A percentile compares a stretch with the other conserved stretches of the same genome.
phyloP scores from a whole-genome alignment of 2,888 invertebrate genomes.

The Apodemia duryi region DNA sequence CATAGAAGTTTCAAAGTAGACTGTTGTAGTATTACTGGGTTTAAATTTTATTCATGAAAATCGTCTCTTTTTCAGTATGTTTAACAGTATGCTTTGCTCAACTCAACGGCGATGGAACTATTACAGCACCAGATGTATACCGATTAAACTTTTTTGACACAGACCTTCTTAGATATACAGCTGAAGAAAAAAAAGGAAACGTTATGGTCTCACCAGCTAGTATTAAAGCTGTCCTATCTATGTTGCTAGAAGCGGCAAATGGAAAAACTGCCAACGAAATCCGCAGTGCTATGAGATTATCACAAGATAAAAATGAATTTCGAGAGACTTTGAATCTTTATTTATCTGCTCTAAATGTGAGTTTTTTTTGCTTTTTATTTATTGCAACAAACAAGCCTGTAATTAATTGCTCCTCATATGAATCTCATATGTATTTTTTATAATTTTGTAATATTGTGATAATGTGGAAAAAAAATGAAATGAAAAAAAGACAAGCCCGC shows the following conservation, averaged over 20 bases:
- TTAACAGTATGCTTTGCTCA: conserved; percentile 40
- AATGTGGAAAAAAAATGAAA: too few relatives aligned
- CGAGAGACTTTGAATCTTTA: conserved; percentile 54
- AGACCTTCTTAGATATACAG: conserved; percentile 69
- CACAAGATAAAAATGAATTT: conserved; percentile 50
- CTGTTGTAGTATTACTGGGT: too few relatives aligned
- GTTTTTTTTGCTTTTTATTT: conserved; percentile 17
- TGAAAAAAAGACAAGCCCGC: too few relatives aligned
- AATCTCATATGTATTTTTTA: too few relatives aligned
- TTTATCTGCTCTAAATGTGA: conserved; percentile 51
- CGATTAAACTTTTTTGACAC: conserved; percentile 78
- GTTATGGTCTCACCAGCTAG: conserved; percentile 84
- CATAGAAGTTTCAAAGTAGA: too few relatives aligned
- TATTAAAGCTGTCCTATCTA: conserved; percentile 80
- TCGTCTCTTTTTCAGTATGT: conserved; percentile 39
- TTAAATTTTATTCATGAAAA: too few relatives aligned
- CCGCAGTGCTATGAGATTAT: conserved; percentile 74
- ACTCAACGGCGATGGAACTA: conserved; percentile 36
- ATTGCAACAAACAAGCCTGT: too few relatives aligned
- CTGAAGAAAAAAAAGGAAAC: conserved; percentile 68
- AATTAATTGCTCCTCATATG: too few relatives aligned
- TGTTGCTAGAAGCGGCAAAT: conserved; percentile 81
- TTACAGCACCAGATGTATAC: conserved; percentile 35
- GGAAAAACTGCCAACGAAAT: conserved; percentile 80
- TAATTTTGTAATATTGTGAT: too few relatives aligned